Base-by-base conservation (phyloP, 2,888 invertebrate genomes). In the Protophormia terraenovae region DNA sequence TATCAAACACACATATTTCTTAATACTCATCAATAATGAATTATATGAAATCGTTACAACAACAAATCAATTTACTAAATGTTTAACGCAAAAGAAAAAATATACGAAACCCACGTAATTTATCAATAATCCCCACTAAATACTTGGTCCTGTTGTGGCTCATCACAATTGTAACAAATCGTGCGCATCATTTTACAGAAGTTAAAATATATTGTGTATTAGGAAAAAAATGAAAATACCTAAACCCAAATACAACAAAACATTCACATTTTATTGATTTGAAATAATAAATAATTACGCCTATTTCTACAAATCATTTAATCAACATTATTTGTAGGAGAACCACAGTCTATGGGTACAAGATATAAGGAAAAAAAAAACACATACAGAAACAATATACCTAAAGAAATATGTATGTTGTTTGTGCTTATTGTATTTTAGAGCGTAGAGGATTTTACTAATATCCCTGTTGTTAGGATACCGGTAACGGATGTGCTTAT, bases 231-330 rank as follows among this genome's bases (percentile, higher is more conserved):
- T 10, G 8, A 38, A 45, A 55, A 67, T 29, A 71, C 38, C 22
- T 8, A 38, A 71, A 71, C n/a, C 41, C 16, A 14, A 32, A 47
- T 16, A 29, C 29, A 35, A 41, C n/a, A 45, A 29, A 55, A 64
- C 35, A 58, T 55, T 38, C 38, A 64, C 35, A 67, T 78, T 38
- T 69, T 64, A 71, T 85, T 84, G 87, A 83, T 87, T 90, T 88
- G 87, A 89, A 89, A 90, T 89, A 90, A 90, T 91, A 90, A 89
- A 89, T 85, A 85, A 84, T 90, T 89, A 87, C 83, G 86, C 87
- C 87, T 89, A 89, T 89, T 89, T 88, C 88, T 88, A 88, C 88
- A 89, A 89, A 89, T 89, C 88, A 88, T 84, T 79, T 60, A 67
- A 84, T 66, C 78, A 73, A 69, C 50, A 55, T 53, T 60, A 47